Conservation (phyloP, 2,888 invertebrate genomes). For the Hipparchia sbordonii region DNA sequence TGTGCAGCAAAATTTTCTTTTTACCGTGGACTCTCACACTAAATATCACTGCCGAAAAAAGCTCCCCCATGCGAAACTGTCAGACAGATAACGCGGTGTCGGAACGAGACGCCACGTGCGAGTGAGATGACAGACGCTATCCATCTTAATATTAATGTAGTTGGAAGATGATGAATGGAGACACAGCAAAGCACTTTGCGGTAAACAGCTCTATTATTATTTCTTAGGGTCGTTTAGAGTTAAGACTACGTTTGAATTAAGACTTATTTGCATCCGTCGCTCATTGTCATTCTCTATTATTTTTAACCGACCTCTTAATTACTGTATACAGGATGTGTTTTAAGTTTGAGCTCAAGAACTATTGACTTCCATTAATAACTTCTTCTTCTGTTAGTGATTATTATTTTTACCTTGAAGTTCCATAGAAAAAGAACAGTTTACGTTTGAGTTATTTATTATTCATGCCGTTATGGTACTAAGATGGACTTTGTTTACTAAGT, state of each 20-base stretch:
- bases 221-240: constrained; percentile 53
- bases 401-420: no score
- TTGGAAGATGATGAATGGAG: constrained; percentile 71
- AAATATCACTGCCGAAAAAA: constrained; percentile 40
- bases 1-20: neutral
- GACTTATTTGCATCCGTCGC: constrained; percentile 50
- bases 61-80: constrained; percentile 54
- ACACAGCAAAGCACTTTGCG: constrained; percentile 79
- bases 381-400: no score
- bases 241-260: constrained; percentile 47
- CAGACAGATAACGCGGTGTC: constrained; percentile 60
- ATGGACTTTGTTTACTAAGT: no score
- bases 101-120: constrained; percentile 47
- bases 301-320: no score
- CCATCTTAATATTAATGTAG: constrained; percentile 74
- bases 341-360: no score
- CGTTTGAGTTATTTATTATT: no score
- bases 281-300: constrained; percentile 40
- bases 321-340: no score
- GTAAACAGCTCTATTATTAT: constrained; percentile 72
- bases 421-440: no score
- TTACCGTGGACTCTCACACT: constrained; percentile 22
- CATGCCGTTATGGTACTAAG: no score
- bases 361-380: no score
- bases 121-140: constrained; percentile 59